Conservation (phyloP, 2,797 vertebrate genomes). For the Otolemur crassicaudatus region DNA sequence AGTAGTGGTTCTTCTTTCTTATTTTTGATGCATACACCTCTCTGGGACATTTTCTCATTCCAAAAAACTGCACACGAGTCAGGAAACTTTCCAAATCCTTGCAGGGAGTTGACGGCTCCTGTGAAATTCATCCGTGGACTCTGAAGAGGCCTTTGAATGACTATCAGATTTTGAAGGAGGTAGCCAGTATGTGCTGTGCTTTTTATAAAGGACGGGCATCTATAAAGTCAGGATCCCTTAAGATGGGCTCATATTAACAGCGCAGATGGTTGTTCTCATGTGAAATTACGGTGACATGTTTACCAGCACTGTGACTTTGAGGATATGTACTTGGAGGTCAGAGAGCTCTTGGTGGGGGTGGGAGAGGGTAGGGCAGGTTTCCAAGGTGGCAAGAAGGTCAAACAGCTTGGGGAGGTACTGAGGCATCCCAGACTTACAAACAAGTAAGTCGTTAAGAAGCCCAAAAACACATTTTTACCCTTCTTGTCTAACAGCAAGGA, state of each 20-base stretch:
- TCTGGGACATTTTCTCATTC: neutral
- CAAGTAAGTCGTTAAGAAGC: neutral
- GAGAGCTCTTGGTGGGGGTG: neutral
- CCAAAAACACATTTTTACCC: neutral
- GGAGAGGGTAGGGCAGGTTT: neutral
- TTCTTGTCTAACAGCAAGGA: accelerated
- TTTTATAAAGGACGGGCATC: neutral
- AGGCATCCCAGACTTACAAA: accelerated
- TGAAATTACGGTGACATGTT: neutral
- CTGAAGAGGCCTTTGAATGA: neutral
- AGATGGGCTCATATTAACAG: neutral
- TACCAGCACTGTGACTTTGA: neutral
- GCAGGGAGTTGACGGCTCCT: neutral
- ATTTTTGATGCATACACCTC: neutral
- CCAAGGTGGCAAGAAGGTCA: neutral
- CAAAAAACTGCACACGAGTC: neutral
- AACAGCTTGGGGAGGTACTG: neutral
- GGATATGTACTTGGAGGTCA: no score
- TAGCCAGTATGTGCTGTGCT: neutral
- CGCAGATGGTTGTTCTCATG: neutral
- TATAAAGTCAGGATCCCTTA: neutral
- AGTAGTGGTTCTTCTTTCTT: neutral
- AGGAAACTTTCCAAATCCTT: neutral
- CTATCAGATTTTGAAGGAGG: neutral
- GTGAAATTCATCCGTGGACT: neutral